phyloP scores from a whole-genome alignment of 2,797 vertebrate species.

The Clarias pachynema region DNA sequence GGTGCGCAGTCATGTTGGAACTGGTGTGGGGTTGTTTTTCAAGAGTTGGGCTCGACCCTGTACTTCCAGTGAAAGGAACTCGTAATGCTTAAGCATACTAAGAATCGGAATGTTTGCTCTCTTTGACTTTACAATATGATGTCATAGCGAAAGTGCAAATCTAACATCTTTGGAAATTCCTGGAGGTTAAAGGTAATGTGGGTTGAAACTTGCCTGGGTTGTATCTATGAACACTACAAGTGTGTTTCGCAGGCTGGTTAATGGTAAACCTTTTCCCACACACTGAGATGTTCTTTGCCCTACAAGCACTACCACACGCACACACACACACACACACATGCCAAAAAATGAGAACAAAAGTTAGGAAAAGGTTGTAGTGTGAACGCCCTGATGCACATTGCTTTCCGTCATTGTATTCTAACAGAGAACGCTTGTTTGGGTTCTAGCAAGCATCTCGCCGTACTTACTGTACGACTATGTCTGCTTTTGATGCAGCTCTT shows the following conservation, averaged over 20 bases:
- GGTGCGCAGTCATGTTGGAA: too few relatives aligned
- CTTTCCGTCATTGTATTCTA: background rate
- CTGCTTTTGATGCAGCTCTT: slow-evolving; percentile 16
- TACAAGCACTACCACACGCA: slow-evolving; percentile 9
- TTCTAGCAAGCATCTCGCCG: background rate
- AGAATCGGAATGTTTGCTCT: background rate
- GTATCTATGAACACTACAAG: background rate
- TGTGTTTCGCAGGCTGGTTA: background rate
- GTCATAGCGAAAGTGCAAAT: background rate
- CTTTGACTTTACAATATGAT: background rate
- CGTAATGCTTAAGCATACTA: too few relatives aligned
- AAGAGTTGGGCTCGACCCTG: too few relatives aligned
- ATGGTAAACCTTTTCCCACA: slow-evolving; percentile 8
- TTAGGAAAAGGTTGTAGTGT: slow-evolving; percentile 44
- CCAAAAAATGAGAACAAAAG: background rate
- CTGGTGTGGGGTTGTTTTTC: too few relatives aligned
- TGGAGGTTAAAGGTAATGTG: too few relatives aligned
- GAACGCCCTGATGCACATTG: background rate
- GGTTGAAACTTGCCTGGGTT: background rate
- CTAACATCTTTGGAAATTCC: too few relatives aligned
- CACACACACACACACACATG: slow-evolving; percentile 37
- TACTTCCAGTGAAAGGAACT: too few relatives aligned
- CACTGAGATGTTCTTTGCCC: slow-evolving; percentile 33
- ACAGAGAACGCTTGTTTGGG: slow-evolving; percentile 13
- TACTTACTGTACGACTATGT: slow-evolving; percentile 4